Conservation (phyloP, 2,797 vertebrate genomes). For the Manis pentadactyla region DNA sequence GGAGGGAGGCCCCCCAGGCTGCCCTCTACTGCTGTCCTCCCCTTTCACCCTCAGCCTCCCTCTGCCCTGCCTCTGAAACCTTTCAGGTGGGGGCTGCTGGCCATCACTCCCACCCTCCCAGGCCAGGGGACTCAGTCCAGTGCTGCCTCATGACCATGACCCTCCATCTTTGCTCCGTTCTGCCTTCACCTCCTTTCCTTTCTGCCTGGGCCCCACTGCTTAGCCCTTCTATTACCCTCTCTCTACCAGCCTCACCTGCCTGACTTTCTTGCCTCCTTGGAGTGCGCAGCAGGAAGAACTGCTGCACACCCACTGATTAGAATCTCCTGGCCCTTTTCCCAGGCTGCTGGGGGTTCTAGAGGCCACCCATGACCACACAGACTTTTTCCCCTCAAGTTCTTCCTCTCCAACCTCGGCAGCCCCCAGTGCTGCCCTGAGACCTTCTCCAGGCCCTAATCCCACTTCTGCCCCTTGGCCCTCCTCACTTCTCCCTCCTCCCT, state of each 20-base stretch:
- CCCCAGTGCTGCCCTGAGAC: background rate
- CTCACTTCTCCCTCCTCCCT: background rate
- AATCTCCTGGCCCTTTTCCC: background rate
- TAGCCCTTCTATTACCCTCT: background rate
- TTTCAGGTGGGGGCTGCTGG: background rate
- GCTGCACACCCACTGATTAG: background rate
- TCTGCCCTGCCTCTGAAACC: background rate
- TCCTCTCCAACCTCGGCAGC: background rate
- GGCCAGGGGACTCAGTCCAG: background rate
- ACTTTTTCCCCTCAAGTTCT: background rate
- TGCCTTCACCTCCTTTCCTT: background rate
- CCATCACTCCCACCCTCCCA: background rate
- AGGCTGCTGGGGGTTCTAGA: background rate
- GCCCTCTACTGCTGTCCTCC: background rate
- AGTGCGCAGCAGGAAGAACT: background rate
- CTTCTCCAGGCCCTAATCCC: background rate
- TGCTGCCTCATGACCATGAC: background rate
- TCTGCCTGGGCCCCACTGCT: rapidly evolving
- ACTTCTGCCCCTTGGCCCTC: background rate
- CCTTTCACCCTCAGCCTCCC: background rate
- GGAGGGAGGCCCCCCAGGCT: background rate
- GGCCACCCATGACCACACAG: background rate
- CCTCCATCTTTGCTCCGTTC: background rate
- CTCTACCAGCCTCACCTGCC: background rate
- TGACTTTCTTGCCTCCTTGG: background rate